phyloP scores from a whole-genome alignment of 1,140 invertebrate species.

The Argopecten irradians region DNA sequence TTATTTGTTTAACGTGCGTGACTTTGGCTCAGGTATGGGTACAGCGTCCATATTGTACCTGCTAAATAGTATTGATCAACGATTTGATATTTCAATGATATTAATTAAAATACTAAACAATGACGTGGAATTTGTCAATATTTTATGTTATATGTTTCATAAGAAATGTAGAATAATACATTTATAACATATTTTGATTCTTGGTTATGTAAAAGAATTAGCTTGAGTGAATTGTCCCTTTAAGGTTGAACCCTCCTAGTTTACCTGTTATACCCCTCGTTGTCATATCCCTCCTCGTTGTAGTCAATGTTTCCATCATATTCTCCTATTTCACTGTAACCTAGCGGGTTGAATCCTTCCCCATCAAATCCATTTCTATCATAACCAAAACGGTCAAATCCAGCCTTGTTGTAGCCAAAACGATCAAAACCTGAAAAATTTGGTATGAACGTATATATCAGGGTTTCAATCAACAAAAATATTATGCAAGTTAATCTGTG shows the following conservation, averaged over 20 bases:
- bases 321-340: slow-evolving; percentile 64
- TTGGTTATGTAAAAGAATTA: no score
- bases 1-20: no score
- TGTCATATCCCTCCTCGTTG: slow-evolving; percentile 59
- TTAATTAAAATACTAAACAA: no score
- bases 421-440: slow-evolving; percentile 59
- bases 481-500: background rate
- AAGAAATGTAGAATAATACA: no score
- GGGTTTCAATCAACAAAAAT: background rate
- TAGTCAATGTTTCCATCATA: slow-evolving; percentile 69
- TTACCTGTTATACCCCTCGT: slow-evolving; percentile 66
- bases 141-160: no score
- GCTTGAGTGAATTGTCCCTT: no score
- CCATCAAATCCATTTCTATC: slow-evolving; percentile 60
- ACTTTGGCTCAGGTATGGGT: no score
- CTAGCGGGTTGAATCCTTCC: slow-evolving; percentile 64
- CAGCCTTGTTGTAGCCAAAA: slow-evolving; percentile 60
- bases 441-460: background rate
- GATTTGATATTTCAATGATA: no score
- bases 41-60: no score
- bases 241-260: background rate
- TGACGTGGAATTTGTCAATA: no score
- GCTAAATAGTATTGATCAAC: no score
- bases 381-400: slow-evolving; percentile 63
- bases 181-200: no score